Evolutionary conservation across 2,797 vertebrate species (phyloP).

Genomic region (Arnoldichthys spilopterus): DNA sequence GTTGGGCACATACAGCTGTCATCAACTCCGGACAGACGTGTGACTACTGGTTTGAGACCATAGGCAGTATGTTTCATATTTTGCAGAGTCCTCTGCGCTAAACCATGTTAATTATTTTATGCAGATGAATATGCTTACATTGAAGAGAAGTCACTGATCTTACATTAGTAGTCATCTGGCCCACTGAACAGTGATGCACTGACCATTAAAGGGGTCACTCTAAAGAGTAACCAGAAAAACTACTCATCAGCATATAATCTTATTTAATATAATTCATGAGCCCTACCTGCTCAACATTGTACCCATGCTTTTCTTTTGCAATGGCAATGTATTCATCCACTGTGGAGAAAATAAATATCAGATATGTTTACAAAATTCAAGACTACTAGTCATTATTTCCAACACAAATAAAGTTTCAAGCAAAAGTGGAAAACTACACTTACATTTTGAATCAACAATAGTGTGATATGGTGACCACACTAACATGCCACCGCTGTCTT

Average conservation of each 20-base stretch:
- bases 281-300: conserved; percentile 96
- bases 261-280: fast-evolving
- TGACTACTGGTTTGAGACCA: not conserved
- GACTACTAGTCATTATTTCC: not conserved
- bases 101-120: not conserved
- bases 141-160: not conserved
- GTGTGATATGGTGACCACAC: conserved; percentile 96
- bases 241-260: no score
- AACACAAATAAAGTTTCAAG: conserved; percentile 14
- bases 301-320: conserved; percentile 97
- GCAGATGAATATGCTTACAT: not conserved
- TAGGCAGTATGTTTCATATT: not conserved
- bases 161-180: not conserved
- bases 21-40: not conserved
- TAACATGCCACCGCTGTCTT: conserved; percentile 95
- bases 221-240: no score
- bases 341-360: conserved; percentile 67
- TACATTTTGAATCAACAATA: conserved; percentile 91
- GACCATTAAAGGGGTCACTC: no score
- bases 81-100: not conserved
- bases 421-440: conserved; percentile 68
- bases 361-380: not conserved
- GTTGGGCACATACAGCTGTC: conserved; percentile 45
- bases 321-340: conserved; percentile 98
- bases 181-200: not conserved